Evolutionary conservation across 1,140 invertebrate genomes (phyloP).

Genomic region (Orchesella cincta): DNA sequence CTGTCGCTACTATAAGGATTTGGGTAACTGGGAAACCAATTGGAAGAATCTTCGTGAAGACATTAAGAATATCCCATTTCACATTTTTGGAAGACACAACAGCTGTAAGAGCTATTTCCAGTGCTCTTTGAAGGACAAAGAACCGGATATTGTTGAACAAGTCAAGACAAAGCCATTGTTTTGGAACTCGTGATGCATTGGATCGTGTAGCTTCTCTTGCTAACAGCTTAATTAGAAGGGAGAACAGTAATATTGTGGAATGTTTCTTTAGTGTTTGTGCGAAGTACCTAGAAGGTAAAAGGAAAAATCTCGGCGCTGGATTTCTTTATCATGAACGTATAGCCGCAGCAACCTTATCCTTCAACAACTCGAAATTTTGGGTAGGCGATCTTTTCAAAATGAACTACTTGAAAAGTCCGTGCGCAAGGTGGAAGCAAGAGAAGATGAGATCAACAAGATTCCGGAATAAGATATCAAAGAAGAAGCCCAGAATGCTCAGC

Average conservation of each 20-base stretch:
- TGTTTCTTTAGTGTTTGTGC: conserved; percentile 53
- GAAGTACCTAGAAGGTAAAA: conserved; percentile 55
- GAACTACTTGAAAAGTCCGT: background rate
- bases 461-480: background rate
- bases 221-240: conserved; percentile 52
- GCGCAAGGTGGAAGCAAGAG: background rate
- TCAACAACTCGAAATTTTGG: background rate
- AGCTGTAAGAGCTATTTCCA: background rate
- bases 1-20: background rate
- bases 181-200: background rate
- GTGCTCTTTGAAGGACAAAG: background rate
- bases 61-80: background rate
- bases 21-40: background rate
- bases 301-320: conserved; percentile 52
- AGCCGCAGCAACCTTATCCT: background rate
- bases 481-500: background rate
- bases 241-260: conserved; percentile 57
- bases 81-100: background rate
- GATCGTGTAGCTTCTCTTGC: background rate
- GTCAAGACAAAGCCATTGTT: background rate
- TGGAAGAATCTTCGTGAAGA: background rate
- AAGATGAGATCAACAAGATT: background rate
- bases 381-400: background rate
- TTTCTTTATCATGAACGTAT: conserved; percentile 46
- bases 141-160: background rate